Conservation (phyloP, 2,113 vertebrate species). For the Pandion haliaetus region DNA sequence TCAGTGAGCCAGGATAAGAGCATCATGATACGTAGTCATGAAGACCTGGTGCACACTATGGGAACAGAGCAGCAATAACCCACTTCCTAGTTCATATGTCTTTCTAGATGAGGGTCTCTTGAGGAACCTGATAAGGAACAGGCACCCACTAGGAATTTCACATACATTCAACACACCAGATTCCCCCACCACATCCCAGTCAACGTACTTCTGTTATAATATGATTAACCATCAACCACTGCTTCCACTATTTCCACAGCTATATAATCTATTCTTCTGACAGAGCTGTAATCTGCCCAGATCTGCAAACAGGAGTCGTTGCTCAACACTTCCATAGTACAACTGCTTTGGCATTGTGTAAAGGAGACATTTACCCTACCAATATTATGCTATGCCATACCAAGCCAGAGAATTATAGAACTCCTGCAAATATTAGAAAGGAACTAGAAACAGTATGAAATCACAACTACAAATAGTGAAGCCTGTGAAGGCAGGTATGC, state of each 20-base stretch:
- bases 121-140: neutral
- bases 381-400: neutral
- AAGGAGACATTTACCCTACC: neutral
- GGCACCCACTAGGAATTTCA: neutral
- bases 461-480: neutral
- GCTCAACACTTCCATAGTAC: accelerated
- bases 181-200: neutral
- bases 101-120: neutral
- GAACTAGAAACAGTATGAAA: neutral
- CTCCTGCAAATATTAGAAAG: neutral
- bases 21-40: neutral
- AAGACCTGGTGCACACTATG: neutral
- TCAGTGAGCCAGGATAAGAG: neutral
- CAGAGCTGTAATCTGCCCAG: neutral
- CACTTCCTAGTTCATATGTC: neutral
- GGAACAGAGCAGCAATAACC: neutral
- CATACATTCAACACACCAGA: neutral
- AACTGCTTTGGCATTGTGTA: neutral
- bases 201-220: neutral
- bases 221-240: neutral
- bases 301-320: neutral
- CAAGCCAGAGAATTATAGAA: neutral
- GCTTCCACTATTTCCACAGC: neutral
- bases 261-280: neutral
- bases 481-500: neutral